phyloP scores from a whole-genome alignment of 1,140 invertebrate species.

The Liolophura sinensis region DNA sequence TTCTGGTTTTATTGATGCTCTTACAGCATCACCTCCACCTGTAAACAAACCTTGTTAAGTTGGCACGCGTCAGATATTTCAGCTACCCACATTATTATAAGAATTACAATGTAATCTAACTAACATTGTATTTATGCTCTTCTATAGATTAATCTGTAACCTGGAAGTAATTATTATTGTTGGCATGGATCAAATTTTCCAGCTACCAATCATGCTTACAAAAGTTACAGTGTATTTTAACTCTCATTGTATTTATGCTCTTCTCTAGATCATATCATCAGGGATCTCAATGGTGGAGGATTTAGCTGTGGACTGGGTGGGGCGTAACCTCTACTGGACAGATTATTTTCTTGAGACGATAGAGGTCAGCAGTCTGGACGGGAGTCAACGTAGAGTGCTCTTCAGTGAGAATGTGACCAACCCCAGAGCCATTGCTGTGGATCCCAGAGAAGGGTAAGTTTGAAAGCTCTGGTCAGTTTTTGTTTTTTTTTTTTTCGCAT shows the following conservation, averaged over 20 bases:
- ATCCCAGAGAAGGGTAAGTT: constrained; percentile 79
- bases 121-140: too few relatives aligned
- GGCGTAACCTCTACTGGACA: constrained; percentile 92
- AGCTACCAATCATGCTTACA: too few relatives aligned
- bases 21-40: too few relatives aligned
- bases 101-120: too few relatives aligned
- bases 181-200: too few relatives aligned
- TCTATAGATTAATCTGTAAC: too few relatives aligned
- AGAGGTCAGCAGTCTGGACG: constrained; percentile 87
- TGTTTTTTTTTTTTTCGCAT: neutral
- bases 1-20: too few relatives aligned
- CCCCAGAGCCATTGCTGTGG: constrained; percentile 90
- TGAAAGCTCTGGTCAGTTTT: neutral
- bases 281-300: constrained; percentile 93
- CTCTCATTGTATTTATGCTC: constrained; percentile 6
- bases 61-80: too few relatives aligned
- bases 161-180: too few relatives aligned
- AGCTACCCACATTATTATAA: too few relatives aligned
- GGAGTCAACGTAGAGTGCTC: constrained; percentile 79
- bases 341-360: constrained; percentile 93
- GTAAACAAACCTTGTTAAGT: too few relatives aligned
- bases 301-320: constrained; percentile 95
- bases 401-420: constrained; percentile 93
- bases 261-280: constrained; percentile 62
- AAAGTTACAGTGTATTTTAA: too few relatives aligned